Evolutionary conservation across 2,113 vertebrate genomes (phyloP).

Genomic region (Phasianus colchicus): DNA sequence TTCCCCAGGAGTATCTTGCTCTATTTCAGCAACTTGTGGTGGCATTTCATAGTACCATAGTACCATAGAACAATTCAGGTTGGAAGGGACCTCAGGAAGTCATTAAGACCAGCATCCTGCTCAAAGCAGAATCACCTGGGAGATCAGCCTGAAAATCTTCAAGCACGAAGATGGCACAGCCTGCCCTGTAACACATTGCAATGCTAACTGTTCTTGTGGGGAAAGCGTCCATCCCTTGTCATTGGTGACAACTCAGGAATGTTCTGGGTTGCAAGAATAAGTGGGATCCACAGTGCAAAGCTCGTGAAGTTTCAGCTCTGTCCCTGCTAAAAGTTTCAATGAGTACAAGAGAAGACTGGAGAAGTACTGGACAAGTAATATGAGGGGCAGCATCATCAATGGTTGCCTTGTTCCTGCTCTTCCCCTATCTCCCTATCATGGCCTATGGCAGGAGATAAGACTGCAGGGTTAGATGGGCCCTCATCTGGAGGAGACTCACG

Average conservation of each 20-base stretch:
- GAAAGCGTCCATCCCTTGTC: neutral
- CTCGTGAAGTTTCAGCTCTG: neutral
- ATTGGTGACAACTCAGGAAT: neutral
- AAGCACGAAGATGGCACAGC: neutral
- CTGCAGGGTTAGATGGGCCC: neutral
- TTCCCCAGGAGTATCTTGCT: neutral
- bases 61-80: neutral
- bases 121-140: neutral
- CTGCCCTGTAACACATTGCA: neutral
- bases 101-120: neutral
- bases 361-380: neutral
- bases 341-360: neutral
- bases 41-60: neutral
- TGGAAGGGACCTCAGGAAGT: neutral
- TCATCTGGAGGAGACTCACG: neutral
- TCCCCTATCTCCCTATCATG: neutral
- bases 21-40: neutral
- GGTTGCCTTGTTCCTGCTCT: neutral
- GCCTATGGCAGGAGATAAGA: neutral
- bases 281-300: neutral
- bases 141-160: neutral
- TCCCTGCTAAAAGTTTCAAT: neutral
- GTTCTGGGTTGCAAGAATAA: neutral
- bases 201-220: neutral
- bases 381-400: no score